Evolutionary conservation across 2,797 vertebrate species (phyloP), one percentile per base, ranked within the genome.

Genomic region (Sebastes cheni): DNA sequence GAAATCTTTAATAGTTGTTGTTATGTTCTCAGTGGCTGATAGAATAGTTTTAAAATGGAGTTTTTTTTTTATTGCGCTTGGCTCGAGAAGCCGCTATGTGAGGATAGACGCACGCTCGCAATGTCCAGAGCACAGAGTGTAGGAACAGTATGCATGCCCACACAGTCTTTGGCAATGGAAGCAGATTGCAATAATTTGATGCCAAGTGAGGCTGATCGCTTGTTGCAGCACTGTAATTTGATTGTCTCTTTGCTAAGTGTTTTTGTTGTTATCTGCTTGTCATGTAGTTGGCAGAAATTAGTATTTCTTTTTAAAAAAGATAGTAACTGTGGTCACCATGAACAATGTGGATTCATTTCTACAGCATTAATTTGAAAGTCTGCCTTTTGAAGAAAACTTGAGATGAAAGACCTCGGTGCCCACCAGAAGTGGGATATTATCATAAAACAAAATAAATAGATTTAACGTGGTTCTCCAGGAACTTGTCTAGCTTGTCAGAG

Each of bases 351-450:
- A 50, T 50, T 20, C 6, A 18, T 50, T 50, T 50, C 42, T 50
- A 50, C 16, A 42, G 14, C 39, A 42, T 42, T 18, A 18, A 18
- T 50, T 50, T 50, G 42, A 46, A 46, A 18, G 16, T 46, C 42
- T 50, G 46, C 46, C 46, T 61, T 61, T 61, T 32, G 10, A 61
- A 61, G 59, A n/a, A 34, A 32, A 61, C 59, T 34, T n/a, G 20
- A 61, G 29, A 32, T 32, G 29, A 61, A 34, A 61, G 0, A 22
- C 30, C 18, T 32, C 20, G 1, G 18, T 34, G 30, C 0, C 59
- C 18, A 2, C 5, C 18, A 34, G 30, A 30, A 1, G 0, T 7
- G 0, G 20, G 11, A n/a, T 34, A 13, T 32, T 61, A 23, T 34
- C 32, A n/a, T 20, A 34, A 61, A 32, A 9, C 59, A 34, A 32